Conservation (phyloP, 2,113 vertebrate species). For the Tetraodon nigroviridis region DNA sequence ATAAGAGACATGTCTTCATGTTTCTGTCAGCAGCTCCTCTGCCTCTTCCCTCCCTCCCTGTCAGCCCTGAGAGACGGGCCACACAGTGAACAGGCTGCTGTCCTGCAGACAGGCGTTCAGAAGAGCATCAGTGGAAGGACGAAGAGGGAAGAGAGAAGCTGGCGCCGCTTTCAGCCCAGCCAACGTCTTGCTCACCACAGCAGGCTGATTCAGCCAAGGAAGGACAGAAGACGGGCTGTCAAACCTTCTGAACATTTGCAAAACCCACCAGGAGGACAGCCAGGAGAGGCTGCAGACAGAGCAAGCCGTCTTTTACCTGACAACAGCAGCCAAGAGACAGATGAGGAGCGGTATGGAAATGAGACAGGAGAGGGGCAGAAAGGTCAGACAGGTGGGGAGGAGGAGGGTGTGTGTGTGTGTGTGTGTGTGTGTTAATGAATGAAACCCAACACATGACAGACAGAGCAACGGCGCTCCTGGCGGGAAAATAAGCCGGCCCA, state of each 20-base stretch:
- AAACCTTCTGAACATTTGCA: constrained; percentile 63
- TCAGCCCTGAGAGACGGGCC: constrained; percentile 43
- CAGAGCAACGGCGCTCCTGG: constrained; percentile 42
- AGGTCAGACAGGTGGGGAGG: constrained; percentile 31
- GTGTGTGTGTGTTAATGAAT: constrained; percentile 53
- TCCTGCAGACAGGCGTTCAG: constrained; percentile 50
- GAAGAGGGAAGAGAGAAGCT: constrained; percentile 42
- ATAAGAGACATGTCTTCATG: constrained; percentile 67
- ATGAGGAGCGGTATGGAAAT: constrained; percentile 53
- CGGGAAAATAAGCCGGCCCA: constrained; percentile 52
- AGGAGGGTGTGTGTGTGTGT: constrained; percentile 46
- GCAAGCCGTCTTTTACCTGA: constrained; percentile 60
- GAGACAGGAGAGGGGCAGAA: constrained; percentile 44
- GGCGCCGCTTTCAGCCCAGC: constrained; percentile 60
- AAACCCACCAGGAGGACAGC: constrained; percentile 66
- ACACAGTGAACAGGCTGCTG: constrained; percentile 54
- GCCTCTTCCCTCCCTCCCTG: constrained; percentile 17
- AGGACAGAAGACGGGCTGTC: constrained; percentile 30
- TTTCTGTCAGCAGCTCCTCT: constrained; percentile 62
- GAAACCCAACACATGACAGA: constrained; percentile 62
- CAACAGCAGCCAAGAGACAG: constrained; percentile 39
- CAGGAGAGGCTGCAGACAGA: constrained; percentile 48
- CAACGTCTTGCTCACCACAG: constrained; percentile 32
- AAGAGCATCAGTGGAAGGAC: constrained; percentile 47
- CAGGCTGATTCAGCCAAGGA: constrained; percentile 57